Evolutionary conservation across 2,113 vertebrate genomes (phyloP), one percentile per base, ranked within the genome.

Genomic region (Uria lomvia): DNA sequence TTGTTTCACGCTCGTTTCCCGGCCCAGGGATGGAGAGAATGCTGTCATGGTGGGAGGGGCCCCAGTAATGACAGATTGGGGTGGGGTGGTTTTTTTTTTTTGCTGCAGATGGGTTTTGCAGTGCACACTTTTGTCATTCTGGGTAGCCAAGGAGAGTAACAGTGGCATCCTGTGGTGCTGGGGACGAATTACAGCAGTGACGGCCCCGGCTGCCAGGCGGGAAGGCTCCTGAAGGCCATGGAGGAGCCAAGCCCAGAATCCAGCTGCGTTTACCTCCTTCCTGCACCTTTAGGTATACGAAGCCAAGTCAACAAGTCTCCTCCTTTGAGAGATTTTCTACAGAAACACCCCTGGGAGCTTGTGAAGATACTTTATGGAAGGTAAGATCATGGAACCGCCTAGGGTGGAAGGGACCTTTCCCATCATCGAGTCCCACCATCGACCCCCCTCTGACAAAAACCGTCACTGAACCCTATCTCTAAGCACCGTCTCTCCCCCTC

Each of bases 111-210:
- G 26, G 12, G 2, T 6, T 86, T 77, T 94, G 63, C 12, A 22
- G 49, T 9, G 8, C 32, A 13, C 3, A 0, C 6, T 53, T 38
- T 22, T 26, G 24, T 45, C 21, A 2, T 23, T 20, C 9, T 23
- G 30, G 49, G 24, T 15, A 0, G 15, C 42, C 40, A 7, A 43
- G 81, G 8, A 72, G 92, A 45, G 67, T 4, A 29, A 81, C 63
- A 91, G 86, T 89, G 96, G 92, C 95, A 96, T 93, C 96, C 88
- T 32, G 86, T 84, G 96, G 96, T 63, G 80, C 56, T 18, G 4
- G 47, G 3, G 40, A 0, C 52, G 86, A 90, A 96, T 12, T 92
- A 4, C 96, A 96, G 42, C 56, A 29, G 2, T 0, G 0, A 0
- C 11, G 6, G 47, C 8, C 1, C n/a, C 3, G 24, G 52, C 2